phyloP scores from a whole-genome alignment of 2,113 vertebrate genomes.

The Apodemus speciosus region DNA sequence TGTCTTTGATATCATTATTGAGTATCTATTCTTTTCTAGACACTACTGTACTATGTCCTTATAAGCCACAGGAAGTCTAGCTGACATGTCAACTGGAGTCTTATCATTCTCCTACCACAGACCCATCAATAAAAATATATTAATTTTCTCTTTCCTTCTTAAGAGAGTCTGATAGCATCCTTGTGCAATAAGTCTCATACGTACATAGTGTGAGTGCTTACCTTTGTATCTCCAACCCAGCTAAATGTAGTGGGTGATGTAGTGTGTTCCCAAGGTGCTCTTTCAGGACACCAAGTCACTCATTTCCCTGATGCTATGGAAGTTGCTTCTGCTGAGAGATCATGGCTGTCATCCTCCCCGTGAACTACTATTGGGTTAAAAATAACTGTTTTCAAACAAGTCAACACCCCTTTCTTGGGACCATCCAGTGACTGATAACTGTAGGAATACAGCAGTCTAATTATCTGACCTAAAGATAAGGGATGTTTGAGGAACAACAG shows the following conservation, averaged over 20 bases:
- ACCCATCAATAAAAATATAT: conserved; percentile 16
- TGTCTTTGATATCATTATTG: background rate
- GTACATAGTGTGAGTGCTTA: background rate
- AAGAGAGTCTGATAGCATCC: background rate
- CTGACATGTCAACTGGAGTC: background rate
- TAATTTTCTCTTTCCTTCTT: background rate
- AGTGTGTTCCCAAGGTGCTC: too few species aligned
- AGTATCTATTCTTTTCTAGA: background rate
- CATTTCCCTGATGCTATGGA: background rate
- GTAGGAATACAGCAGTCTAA: background rate
- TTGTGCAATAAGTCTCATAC: background rate
- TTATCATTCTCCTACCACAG: background rate
- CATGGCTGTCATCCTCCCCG: background rate
- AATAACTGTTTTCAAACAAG: background rate
- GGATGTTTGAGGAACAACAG: background rate
- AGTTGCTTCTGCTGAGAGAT: too few species aligned
- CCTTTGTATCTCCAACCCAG: background rate
- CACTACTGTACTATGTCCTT: background rate
- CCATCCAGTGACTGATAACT: background rate
- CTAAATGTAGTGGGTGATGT: background rate
- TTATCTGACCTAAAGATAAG: background rate
- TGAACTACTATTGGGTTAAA: background rate
- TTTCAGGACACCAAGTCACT: background rate
- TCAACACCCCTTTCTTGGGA: background rate
- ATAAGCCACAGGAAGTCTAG: background rate